Evolutionary conservation across 2,113 vertebrate species (phyloP), one percentile per base, ranked within the genome.

Genomic region (Centropristis striata): DNA sequence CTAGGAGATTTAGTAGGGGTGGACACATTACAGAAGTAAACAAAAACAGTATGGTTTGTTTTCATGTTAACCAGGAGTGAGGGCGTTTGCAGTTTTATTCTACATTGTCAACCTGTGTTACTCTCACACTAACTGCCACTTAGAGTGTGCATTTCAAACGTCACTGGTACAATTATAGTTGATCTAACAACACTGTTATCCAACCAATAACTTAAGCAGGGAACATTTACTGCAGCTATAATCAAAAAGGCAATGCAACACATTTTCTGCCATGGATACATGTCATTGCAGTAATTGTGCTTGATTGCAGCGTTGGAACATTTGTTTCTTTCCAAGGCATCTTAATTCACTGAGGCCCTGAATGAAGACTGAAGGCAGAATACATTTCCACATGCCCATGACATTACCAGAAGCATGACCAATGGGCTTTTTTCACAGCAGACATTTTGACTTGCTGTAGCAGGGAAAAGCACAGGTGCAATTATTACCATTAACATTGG

Each of bases 361-460:
- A 59, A 75, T 71, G 21, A 78, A 46, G 50, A 60, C 42, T 39
- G 25, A 51, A 36, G 32, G 20, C 32, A 37, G 25, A 67, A 51
- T 39, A 0, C 23, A 44, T 74, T 55, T 61, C 14, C 39, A 27
- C 23, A 6, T 15, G 2, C n/a, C 49, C 32, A 25, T 27, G 16
- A 41, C 47, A 50, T 74, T 6, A 59, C 50, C 10, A 39, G 10
- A 61, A 66, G 67, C 63, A 37, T 66, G 76, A 79, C 59, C 53
- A 51, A 78, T 32, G n/a, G 32, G 44, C 14, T 23, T 71, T 70
- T 67, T 63, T 58, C 72, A 82, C 39, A 50, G 46, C n/a, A 15
- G 18, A 83, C 68, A 39, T 57, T 71, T 46, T 61, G 46, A 71
- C 65, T 64, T 25, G 36, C 23, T 49, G 6, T 25, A 47, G 50